Percentiles rank a stretch among this genome's conserved stretches.
Conservation (phyloP, 2,888 invertebrate genomes). For the Ormyrus thymus region DNA sequence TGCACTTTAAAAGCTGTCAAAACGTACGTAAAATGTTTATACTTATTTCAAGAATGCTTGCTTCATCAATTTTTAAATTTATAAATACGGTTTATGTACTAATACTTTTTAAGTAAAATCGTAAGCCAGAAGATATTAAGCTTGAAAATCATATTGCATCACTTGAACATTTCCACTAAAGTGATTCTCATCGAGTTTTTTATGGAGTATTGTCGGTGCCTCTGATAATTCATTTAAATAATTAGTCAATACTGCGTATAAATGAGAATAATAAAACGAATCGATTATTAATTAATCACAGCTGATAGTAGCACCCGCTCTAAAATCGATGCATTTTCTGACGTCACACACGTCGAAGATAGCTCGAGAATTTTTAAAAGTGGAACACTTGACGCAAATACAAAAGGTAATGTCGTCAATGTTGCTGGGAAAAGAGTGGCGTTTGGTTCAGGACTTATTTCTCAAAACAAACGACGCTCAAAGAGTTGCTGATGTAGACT, state of each 20-base stretch:
- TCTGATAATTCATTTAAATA: not conserved
- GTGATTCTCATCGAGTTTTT: not conserved
- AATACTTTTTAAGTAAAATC: no score
- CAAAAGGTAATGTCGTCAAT: slow-evolving; percentile 17
- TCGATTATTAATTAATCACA: slow-evolving; percentile 26
- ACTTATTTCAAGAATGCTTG: no score
- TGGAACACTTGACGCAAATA: slow-evolving; percentile 24
- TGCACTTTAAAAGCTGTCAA: no score
- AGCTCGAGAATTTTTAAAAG: slow-evolving; percentile 21
- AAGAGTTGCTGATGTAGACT: no score
- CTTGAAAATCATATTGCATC: no score
- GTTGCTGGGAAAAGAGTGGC: slow-evolving; percentile 3
- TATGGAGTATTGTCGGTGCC: not conserved
- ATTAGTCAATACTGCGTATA: not conserved
- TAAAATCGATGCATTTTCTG: slow-evolving; percentile 31
- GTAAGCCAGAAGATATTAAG: no score
- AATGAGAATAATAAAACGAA: slow-evolving; percentile 35
- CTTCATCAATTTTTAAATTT: no score
- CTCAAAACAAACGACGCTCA: no score
- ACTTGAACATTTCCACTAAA: no score
- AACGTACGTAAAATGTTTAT: no score
- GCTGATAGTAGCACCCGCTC: not conserved
- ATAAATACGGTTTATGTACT: no score
- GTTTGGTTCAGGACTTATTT: no score
- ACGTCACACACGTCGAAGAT: slow-evolving; percentile 28